Base-by-base conservation (phyloP, 2,113 vertebrate genomes). In the Mesocricetus auratus region DNA sequence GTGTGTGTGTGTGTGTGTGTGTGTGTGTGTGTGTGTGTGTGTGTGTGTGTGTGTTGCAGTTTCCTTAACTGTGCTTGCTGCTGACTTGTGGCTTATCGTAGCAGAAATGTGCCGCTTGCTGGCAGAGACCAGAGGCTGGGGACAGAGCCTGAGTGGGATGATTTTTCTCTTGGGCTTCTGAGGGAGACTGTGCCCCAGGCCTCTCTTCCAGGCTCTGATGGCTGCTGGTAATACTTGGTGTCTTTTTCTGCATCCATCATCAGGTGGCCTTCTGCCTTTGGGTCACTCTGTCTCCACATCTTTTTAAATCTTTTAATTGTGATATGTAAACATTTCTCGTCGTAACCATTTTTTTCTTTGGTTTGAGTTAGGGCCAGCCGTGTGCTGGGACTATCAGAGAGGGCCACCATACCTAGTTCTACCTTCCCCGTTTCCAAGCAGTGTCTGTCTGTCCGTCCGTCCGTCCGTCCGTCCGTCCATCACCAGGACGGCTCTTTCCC, bases 91-190 rank as follows among this genome's bases (percentile, higher is more conserved):
- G 62, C 60, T 68, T 29, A 1, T 1, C 19, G 62, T 69, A 3
- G 1, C 62, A 24, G 68, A 39, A 7, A 3, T 0, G 19, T 0
- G 0, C 3, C 5, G n/a, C 31, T 82, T 58, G 0, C 50, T 16
- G 1, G 39, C 0, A 7, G 92, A 36, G 83, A 17, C 47, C 24
- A 9, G 39, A 17, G 2, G 13, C 24, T 3, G 8, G 7, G 3
- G 21, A 1, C 15, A 5, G 36, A 5, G 2, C 2, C 17, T 0
- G 0, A 17, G 29, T 1, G 9, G 5, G 12, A 1, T 2, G 58
- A 15, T 29, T 31, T 31, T 11, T 64, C 9, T 39, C 13, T 2
- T 1, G 21, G 31, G 31, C 10, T 24, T 2, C 24, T 1, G 3
- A 6, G 78, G n/a, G 42, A 13, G n/a, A 3, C 22, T 4, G 7